phyloP scores from a whole-genome alignment of 2,113 vertebrate genomes.

The Lanius ludovicianus region DNA sequence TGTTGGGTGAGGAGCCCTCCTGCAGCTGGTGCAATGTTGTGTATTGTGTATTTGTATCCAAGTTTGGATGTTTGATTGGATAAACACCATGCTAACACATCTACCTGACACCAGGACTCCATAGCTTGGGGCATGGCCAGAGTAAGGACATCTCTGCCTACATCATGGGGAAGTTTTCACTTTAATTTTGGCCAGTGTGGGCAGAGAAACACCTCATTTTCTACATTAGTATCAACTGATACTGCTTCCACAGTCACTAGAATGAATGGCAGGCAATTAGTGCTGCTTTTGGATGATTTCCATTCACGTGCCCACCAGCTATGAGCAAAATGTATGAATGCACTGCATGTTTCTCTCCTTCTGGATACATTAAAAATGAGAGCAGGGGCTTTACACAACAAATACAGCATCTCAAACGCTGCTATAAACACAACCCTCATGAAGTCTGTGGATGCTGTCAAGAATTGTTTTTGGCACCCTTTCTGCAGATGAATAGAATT shows the following conservation, averaged over 20 bases:
- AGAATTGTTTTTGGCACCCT: not conserved
- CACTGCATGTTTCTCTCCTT: not conserved
- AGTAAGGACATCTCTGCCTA: not conserved
- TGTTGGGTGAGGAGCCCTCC: not conserved
- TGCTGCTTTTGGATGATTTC: not conserved
- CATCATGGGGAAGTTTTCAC: not conserved
- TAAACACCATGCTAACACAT: not conserved
- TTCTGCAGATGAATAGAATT: not conserved
- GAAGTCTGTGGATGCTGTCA: not conserved
- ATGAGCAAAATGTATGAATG: not conserved
- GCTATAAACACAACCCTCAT: not conserved
- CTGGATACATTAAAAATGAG: not conserved
- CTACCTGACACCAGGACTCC: not conserved
- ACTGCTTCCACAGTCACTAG: not conserved
- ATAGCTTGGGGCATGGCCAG: not conserved
- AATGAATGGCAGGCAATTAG: not conserved
- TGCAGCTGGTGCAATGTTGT: not conserved
- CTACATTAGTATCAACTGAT: not conserved
- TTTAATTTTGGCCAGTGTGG: not conserved
- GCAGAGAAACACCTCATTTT: not conserved
- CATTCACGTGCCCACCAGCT: not conserved
- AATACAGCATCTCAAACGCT: not conserved
- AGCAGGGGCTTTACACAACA: not conserved
- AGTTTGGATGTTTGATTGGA: not conserved
- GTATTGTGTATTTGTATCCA: not conserved